Conservation (phyloP, 2,113 vertebrate genomes). For the Phycodurus eques region DNA sequence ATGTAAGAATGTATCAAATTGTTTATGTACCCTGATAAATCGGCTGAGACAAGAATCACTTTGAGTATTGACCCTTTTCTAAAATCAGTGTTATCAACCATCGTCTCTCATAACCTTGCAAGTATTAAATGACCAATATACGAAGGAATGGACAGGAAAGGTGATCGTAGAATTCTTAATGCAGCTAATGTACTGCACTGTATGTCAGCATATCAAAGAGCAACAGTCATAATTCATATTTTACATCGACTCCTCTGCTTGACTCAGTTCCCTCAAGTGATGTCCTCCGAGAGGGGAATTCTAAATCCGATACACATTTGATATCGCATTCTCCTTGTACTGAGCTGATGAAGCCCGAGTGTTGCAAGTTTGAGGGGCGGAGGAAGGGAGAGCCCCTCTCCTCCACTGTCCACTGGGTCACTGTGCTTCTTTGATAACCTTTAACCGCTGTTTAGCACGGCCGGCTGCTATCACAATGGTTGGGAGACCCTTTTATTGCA, state of each 20-base stretch:
- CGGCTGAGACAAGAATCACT: not conserved
- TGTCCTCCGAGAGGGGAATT: constrained; percentile 9
- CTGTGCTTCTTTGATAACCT: constrained; percentile 37
- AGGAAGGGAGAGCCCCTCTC: constrained; percentile 12
- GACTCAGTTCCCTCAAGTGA: not conserved
- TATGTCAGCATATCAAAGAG: constrained; percentile 7
- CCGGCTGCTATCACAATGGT: constrained; percentile 26
- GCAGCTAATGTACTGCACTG: not conserved
- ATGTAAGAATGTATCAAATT: too few relatives aligned
- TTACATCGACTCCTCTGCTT: not conserved
- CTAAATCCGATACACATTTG: constrained; percentile 15
- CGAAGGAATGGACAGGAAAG: constrained; percentile 2
- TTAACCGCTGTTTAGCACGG: constrained; percentile 49
- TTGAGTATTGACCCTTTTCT: not conserved
- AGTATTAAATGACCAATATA: not conserved
- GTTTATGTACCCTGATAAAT: not conserved
- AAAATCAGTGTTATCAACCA: not conserved
- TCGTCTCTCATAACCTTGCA: not conserved
- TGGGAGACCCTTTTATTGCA: constrained; percentile 32
- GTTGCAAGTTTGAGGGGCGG: constrained; percentile 6
- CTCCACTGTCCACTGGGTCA: constrained; percentile 15
- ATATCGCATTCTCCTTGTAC: constrained; percentile 34
- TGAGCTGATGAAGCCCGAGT: constrained; percentile 1
- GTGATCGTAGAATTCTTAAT: constrained; percentile 1
- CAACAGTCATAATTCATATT: constrained; percentile 8